Conservation (phyloP, 2,797 vertebrate species). For the Leucoraja ocellata region DNA sequence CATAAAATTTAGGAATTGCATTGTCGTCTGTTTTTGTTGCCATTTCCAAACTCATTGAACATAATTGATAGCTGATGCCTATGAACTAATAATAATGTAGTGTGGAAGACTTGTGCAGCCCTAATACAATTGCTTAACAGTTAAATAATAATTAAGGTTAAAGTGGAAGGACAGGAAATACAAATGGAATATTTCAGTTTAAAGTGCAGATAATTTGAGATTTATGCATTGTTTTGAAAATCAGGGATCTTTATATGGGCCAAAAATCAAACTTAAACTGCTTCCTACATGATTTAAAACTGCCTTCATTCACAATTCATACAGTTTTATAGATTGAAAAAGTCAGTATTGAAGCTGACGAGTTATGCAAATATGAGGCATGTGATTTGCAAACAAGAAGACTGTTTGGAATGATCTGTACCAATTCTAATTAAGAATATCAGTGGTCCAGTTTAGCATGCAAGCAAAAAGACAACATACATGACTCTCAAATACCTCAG, state of each 20-base stretch:
- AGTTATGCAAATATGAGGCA: neutral
- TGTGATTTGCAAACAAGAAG: neutral
- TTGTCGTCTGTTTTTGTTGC: neutral
- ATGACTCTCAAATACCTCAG: neutral
- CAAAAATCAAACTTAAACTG: neutral
- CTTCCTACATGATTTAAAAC: neutral
- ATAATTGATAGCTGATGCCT: neutral
- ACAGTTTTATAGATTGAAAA: neutral
- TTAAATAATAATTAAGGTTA: neutral
- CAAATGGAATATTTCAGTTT: neutral
- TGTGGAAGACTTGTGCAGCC: neutral
- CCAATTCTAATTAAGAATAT: conserved; percentile 12
- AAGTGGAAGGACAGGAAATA: neutral
- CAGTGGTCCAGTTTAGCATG: neutral
- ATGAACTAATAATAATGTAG: neutral
- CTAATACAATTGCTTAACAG: neutral
- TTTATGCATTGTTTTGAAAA: neutral
- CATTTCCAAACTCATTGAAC: neutral
- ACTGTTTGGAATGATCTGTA: neutral
- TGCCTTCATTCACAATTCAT: neutral
- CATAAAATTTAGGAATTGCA: neutral
- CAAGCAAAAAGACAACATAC: neutral
- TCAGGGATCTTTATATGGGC: neutral
- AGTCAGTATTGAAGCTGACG: neutral
- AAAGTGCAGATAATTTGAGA: neutral